Evolutionary conservation across 2,113 vertebrate genomes (phyloP).

Genomic region (Neodontobutis hainanensis): DNA sequence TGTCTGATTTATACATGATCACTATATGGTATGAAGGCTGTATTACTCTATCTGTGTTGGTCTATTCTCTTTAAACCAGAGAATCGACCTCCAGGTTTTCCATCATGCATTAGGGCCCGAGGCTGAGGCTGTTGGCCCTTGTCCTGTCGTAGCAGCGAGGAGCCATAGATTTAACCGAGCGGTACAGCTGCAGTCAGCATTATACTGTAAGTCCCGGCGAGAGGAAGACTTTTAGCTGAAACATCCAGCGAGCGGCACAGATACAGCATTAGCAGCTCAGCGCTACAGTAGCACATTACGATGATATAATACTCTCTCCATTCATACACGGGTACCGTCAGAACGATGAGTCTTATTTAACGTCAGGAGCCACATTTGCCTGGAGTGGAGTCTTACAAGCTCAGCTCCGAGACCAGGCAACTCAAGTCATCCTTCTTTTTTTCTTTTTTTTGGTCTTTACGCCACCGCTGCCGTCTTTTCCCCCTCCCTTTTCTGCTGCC

Average conservation of each 20-base stretch:
- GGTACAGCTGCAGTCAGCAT: neutral
- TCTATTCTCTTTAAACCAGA: slow-evolving; percentile 1
- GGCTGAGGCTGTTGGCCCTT: neutral
- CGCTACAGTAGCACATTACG: slow-evolving; percentile 41
- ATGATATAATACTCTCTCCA: slow-evolving; percentile 49
- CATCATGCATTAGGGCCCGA: neutral
- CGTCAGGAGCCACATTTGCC: slow-evolving; percentile 57
- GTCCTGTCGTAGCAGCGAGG: neutral
- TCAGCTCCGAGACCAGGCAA: slow-evolving; percentile 35
- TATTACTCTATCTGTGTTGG: neutral
- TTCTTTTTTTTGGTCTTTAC: neutral
- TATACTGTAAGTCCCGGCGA: neutral
- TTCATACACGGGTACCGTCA: slow-evolving; percentile 48
- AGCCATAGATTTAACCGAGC: neutral
- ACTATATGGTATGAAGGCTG: too few relatives aligned
- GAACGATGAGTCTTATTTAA: slow-evolving; percentile 60
- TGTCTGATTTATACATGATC: too few relatives aligned
- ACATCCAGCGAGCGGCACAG: slow-evolving; percentile 3
- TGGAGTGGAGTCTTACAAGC: slow-evolving; percentile 50
- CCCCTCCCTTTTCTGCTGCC: slow-evolving; percentile 14
- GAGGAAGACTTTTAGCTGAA: neutral
- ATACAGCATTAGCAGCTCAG: slow-evolving; percentile 17
- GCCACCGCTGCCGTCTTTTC: slow-evolving; percentile 31
- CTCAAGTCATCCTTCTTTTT: slow-evolving; percentile 55
- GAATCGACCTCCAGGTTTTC: neutral